Conservation (phyloP, 2,113 vertebrate genomes). For the Bettongia penicillata region DNA sequence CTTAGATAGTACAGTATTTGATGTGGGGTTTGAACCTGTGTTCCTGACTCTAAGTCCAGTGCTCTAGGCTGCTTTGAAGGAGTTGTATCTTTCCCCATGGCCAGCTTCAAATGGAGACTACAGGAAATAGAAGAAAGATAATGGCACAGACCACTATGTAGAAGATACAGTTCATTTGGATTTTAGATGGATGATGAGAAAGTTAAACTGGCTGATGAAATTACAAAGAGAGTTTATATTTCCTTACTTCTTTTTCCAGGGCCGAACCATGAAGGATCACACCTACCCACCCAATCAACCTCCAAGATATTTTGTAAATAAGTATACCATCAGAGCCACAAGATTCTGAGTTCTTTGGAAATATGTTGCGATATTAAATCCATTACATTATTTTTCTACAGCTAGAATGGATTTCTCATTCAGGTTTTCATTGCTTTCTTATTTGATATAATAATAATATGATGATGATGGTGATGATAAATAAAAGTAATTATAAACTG, state of each 20-base stretch:
- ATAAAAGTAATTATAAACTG: background rate
- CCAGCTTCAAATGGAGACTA: background rate
- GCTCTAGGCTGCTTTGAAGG: background rate
- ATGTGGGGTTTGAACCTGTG: background rate
- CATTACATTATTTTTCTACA: conserved; percentile 21
- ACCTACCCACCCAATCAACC: conserved; percentile 31
- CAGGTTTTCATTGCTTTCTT: conserved; percentile 9
- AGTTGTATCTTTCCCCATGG: background rate
- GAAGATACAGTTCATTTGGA: background rate
- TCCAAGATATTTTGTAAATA: conserved; percentile 12
- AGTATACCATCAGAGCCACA: conserved; percentile 2
- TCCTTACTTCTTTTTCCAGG: background rate
- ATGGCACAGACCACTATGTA: background rate
- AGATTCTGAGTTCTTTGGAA: conserved; percentile 1
- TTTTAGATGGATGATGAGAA: background rate
- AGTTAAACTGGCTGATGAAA: background rate
- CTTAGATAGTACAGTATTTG: background rate
- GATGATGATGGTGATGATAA: no score
- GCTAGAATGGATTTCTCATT: background rate
- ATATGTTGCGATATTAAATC: background rate
- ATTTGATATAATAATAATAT: background rate
- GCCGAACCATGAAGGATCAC: background rate
- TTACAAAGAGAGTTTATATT: background rate
- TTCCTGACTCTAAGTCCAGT: background rate
- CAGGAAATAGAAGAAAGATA: background rate